phyloP scores from a whole-genome alignment of 2,113 vertebrate genomes.

The Neopipo cinnamomea region DNA sequence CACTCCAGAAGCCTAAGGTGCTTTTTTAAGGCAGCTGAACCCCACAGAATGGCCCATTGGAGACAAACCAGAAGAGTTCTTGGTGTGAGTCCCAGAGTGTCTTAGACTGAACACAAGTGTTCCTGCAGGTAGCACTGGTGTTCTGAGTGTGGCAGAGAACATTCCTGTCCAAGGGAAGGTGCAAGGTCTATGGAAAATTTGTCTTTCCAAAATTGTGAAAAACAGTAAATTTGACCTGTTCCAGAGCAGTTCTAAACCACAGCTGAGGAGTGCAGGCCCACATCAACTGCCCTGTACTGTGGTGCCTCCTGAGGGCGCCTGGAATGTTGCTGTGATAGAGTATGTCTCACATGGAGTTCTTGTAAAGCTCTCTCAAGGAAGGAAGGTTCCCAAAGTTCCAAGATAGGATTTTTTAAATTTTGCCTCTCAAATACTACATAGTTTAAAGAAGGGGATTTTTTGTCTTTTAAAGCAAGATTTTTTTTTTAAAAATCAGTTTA shows the following conservation, averaged over 20 bases:
- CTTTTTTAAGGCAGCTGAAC: not conserved
- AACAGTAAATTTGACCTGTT: not conserved
- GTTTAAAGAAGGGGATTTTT: not conserved
- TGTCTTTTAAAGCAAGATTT: not conserved
- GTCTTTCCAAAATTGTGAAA: not conserved
- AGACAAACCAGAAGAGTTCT: not conserved
- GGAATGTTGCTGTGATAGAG: not conserved
- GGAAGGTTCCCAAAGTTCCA: not conserved
- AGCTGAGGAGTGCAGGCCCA: not conserved
- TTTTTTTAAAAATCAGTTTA: not conserved
- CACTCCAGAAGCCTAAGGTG: not conserved
- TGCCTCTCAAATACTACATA: no score
- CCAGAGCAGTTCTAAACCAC: not conserved
- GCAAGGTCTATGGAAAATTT: not conserved
- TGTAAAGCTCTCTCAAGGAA: not conserved
- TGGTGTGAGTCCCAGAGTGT: not conserved
- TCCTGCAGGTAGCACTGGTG: not conserved
- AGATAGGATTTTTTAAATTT: rapidly evolving
- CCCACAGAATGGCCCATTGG: not conserved
- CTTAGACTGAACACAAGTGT: not conserved
- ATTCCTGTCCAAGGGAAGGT: rapidly evolving
- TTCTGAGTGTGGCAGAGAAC: not conserved
- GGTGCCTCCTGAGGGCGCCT: not conserved
- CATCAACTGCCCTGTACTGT: not conserved
- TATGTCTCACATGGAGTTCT: not conserved